Base-by-base conservation (phyloP, 30 jellyfish, hydroid and myxozoan species). In the Hydra vulgaris region DNA sequence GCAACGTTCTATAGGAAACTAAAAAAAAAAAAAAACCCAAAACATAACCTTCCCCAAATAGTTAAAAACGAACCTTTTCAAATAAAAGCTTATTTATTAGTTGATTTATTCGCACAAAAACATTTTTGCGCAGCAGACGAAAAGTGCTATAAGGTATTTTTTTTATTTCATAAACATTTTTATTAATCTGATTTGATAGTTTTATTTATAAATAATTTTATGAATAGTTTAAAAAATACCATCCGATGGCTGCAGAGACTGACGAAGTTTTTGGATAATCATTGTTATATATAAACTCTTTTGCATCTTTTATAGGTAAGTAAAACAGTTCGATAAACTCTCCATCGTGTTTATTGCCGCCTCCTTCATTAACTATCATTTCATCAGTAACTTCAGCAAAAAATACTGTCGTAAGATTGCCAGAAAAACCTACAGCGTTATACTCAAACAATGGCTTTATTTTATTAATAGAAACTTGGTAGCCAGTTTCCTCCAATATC, bases 381-480 rank as follows among this genome's bases (percentile, higher is more conserved):
- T 84, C 99, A 85, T 94, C 99, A 7, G 96, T 94, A 3, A 94
- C 99, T 79, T 94, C 99, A 0, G 96, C 96, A 80, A 52, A 94
- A 72, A 71, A 94, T 26, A 88, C 15, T 12, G 95, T 87, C 27
- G 80, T 53, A 23, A 24, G 16, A 66, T 88, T 88, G 4, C 98
- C 98, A 71, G 89, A 82, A 23, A 74, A 18, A 4, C 98, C 98
- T 15, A 87, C 96, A 66, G 84, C 76, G 19, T 90, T 66, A 40
- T 82, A 17, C 21, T 71, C 71, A 26, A 69, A 25, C 53, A 92
- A 26, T 25, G 71, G 86, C 71, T 83, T 74, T 23, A 92, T 71
- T 21, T 71, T 52, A 52, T 74, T 89, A 19, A 74, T 22, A 17
- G 96, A 79, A 17, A 94, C 84, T 7, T 81, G 85, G 82, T 94